Conservation (phyloP, 2,888 invertebrate species). For the Anaspis maculata region DNA sequence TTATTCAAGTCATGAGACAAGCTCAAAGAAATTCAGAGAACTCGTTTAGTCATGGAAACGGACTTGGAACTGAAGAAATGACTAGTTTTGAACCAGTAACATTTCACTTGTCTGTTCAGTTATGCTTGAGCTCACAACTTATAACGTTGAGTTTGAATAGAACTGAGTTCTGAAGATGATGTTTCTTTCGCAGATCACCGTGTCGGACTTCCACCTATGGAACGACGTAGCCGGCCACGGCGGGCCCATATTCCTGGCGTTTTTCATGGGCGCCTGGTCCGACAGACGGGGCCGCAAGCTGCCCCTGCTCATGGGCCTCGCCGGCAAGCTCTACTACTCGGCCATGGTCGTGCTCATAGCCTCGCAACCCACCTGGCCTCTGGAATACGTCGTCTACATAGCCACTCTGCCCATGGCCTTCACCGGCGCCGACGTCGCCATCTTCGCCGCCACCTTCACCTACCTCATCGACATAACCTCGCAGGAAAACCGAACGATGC, state of each 20-base stretch:
- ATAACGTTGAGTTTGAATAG: too few relatives aligned
- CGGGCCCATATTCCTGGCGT: constrained; percentile 66
- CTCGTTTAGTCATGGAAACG: too few relatives aligned
- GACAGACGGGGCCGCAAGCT: constrained; percentile 70
- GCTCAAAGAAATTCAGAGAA: too few relatives aligned
- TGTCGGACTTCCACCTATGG: constrained; percentile 69
- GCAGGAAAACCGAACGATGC: constrained; percentile 59
- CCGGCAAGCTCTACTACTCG: constrained; percentile 69
- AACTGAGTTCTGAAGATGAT: too few relatives aligned
- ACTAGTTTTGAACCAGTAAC: too few relatives aligned
- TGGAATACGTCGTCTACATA: constrained; percentile 65
- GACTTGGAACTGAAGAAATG: too few relatives aligned
- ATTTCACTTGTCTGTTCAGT: too few relatives aligned
- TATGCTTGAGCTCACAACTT: too few relatives aligned
- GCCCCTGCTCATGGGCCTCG: constrained; percentile 61
- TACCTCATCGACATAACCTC: constrained; percentile 75
- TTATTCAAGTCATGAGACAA: too few relatives aligned
- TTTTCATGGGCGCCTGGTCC: constrained; percentile 76
- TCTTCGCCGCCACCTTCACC: constrained; percentile 70
- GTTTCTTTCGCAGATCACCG: constrained; percentile 63
- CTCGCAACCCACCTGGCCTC: constrained; percentile 51
- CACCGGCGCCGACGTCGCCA: constrained; percentile 71
- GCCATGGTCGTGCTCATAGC: constrained; percentile 66
- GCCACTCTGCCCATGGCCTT: constrained; percentile 69
- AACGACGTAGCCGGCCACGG: constrained; percentile 66